These are phyloP conservation scores for Axinella damicornis DNA, from an alignment of 37 sponge, comb jelly and placozoan species.

Conservation along the genomic window DNA sequence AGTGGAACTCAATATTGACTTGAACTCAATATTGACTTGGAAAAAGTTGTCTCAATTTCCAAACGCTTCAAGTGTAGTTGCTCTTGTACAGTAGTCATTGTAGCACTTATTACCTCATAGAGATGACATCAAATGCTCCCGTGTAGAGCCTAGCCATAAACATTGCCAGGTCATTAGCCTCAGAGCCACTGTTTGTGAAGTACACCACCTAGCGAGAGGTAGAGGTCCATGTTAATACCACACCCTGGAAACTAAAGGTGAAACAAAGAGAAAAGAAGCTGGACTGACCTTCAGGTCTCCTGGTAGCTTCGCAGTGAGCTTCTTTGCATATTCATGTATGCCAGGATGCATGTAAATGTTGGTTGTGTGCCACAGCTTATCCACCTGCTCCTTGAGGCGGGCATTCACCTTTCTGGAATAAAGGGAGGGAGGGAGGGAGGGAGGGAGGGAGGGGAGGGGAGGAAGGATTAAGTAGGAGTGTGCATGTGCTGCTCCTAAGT, in stretches of 20 bases:
- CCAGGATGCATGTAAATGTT: slow-evolving; percentile 88
- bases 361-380: slow-evolving; percentile 90
- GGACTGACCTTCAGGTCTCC: slow-evolving; percentile 67
- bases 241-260: neutral
- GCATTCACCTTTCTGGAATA: slow-evolving; percentile 68
- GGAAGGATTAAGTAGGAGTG: neutral
- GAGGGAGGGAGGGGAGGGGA: neutral
- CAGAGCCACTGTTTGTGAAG: slow-evolving; percentile 96
- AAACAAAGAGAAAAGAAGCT: neutral
- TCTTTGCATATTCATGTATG: slow-evolving; percentile 86
- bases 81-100: too few species aligned
- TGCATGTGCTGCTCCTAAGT: too few species aligned
- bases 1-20: too few species aligned
- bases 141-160: slow-evolving; percentile 92
- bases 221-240: neutral
- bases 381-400: slow-evolving; percentile 66
- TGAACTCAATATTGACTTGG: too few species aligned
- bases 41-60: too few species aligned
- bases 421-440: neutral
- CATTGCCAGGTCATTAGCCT: slow-evolving; percentile 97
- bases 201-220: slow-evolving; percentile 62
- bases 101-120: slow-evolving; percentile 86
- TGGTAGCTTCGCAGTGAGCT: slow-evolving; percentile 82
- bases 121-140: slow-evolving; percentile 83
- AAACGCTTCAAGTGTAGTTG: too few species aligned